These are phyloP conservation scores for Psittacula cyanocephala DNA, from an alignment of 2,113 vertebrate genomes.

Conservation along the genomic window DNA sequence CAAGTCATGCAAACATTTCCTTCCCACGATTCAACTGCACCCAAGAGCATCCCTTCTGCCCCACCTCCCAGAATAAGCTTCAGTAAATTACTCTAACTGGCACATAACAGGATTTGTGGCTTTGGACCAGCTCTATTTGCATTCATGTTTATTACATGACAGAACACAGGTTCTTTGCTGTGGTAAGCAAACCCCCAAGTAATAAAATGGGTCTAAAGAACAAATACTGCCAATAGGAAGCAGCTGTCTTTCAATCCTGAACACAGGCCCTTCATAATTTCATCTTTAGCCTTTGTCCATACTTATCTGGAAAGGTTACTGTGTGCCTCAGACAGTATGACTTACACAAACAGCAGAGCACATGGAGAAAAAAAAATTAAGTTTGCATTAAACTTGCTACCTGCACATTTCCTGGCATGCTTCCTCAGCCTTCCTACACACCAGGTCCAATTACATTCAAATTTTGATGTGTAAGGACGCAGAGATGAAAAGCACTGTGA, in stretches of 20 bases:
- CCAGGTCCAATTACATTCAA: neutral
- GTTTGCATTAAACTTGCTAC: neutral
- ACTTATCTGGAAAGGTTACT: neutral
- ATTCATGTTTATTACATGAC: neutral
- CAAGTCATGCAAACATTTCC: neutral
- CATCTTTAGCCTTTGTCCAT: neutral
- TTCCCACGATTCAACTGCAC: neutral
- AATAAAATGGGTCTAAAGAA: neutral
- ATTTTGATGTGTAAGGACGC: neutral
- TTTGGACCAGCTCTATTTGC: neutral
- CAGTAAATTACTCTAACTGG: neutral
- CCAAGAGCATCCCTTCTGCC: neutral
- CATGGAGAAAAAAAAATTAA: neutral
- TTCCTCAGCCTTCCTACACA: neutral
- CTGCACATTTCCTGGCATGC: neutral
- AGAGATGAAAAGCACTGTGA: neutral
- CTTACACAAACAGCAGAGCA: neutral
- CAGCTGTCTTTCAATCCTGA: neutral
- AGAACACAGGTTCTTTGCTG: neutral
- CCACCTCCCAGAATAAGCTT: neutral
- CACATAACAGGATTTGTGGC: neutral
- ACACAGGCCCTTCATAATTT: neutral
- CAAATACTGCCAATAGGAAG: neutral
- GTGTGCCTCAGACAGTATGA: fast-evolving
- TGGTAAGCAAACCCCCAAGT: neutral